A percentile compares a stretch with the other conserved stretches of the same genome.
Conservation (phyloP, 2,797 vertebrate species). For the Lepilemur septentrionalis region DNA sequence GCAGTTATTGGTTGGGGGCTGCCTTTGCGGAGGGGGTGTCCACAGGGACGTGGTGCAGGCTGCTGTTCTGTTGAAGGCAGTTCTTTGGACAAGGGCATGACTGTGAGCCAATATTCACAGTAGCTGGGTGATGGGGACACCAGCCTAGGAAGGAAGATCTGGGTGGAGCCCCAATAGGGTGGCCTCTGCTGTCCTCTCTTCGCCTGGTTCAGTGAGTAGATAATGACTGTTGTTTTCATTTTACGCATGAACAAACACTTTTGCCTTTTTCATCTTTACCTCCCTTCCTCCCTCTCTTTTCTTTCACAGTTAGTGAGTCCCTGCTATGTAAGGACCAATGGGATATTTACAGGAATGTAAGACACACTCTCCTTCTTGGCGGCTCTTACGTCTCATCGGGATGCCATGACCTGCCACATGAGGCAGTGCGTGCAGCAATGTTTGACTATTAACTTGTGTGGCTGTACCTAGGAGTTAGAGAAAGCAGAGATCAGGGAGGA, state of each 20-base stretch:
- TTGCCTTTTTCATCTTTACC: too few species aligned
- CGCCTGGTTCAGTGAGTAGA: background rate
- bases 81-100: background rate
- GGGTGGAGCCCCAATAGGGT: rapidly evolving
- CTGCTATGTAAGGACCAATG: background rate
- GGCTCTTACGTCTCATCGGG: background rate
- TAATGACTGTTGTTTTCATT: background rate
- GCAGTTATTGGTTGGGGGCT: background rate
- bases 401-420: rapidly evolving
- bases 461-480: background rate
- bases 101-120: background rate
- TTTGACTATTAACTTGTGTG: background rate
- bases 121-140: too few species aligned
- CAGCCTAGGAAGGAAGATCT: too few species aligned
- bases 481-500: background rate
- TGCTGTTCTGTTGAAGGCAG: background rate
- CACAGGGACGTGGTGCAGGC: background rate
- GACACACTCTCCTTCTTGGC: background rate
- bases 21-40: background rate
- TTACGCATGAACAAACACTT: background rate
- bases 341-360: background rate
- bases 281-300: rapidly evolving
- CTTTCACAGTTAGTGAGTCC: background rate
- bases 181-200: too few species aligned
- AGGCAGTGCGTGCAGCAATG: background rate